Percentiles rank a stretch among this genome's conserved stretches.
phyloP scores from a whole-genome alignment of 2,888 invertebrate species.

The Drosophila atripex region DNA sequence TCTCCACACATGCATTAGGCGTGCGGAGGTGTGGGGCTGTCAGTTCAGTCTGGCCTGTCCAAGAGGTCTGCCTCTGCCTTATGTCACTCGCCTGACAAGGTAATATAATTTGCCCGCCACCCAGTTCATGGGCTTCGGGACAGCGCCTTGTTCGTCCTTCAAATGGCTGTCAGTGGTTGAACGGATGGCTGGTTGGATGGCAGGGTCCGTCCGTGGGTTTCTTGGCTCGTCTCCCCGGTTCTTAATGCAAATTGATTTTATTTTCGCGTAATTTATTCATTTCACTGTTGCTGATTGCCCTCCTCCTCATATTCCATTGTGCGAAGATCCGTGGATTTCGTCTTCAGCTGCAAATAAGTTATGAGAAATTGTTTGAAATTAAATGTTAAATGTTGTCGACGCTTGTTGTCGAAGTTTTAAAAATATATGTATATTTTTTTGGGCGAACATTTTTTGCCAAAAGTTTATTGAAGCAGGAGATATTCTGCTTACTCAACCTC shows the following conservation, averaged over 20 bases:
- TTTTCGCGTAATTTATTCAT: slow-evolving; percentile 52
- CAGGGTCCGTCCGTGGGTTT: slow-evolving; percentile 5
- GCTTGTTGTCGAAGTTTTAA: background rate
- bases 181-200: slow-evolving; percentile 14
- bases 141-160: slow-evolving; percentile 42
- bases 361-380: slow-evolving; percentile 12
- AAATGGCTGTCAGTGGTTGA: slow-evolving; percentile 30
- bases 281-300: slow-evolving; percentile 41
- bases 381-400: slow-evolving; percentile 13
- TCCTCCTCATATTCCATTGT: slow-evolving; percentile 33
- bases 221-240: slow-evolving; percentile 29
- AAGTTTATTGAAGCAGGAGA: slow-evolving; percentile 1
- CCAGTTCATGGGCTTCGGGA: slow-evolving; percentile 27
- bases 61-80: slow-evolving; percentile 40
- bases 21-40: slow-evolving; percentile 33
- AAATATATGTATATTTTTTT: background rate
- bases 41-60: slow-evolving; percentile 20
- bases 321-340: slow-evolving; percentile 29
- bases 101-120: slow-evolving; percentile 66
- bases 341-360: slow-evolving; percentile 28
- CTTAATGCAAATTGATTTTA: slow-evolving; percentile 56
- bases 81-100: slow-evolving; percentile 56
- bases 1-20: slow-evolving; percentile 56
- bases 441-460: background rate
- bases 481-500: slow-evolving; percentile 15